These are phyloP conservation scores for Papilio helenus DNA, from an alignment of 1,140 invertebrate species.

Conservation along the genomic window DNA sequence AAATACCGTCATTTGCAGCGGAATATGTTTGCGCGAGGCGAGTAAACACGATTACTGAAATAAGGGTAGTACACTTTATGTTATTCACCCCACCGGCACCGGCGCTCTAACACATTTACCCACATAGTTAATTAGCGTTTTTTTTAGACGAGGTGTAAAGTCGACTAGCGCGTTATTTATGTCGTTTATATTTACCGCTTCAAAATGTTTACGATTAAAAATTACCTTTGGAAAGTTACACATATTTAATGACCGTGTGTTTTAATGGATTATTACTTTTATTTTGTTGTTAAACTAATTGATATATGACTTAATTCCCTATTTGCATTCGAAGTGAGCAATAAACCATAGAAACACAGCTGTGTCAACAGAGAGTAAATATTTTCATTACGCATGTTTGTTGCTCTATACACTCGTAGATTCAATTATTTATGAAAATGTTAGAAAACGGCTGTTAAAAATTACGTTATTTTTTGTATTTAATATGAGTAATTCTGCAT, in stretches of 20 bases:
- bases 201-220: background rate
- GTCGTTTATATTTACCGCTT: background rate
- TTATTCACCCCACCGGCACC: slow-evolving; percentile 57
- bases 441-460: too few relatives aligned
- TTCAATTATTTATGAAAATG: too few relatives aligned
- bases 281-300: background rate
- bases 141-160: slow-evolving; percentile 35
- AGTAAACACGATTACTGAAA: slow-evolving; percentile 77
- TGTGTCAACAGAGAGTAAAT: too few relatives aligned
- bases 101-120: slow-evolving; percentile 45
- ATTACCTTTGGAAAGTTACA: background rate
- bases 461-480: too few relatives aligned
- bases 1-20: slow-evolving; percentile 65
- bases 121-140: slow-evolving; percentile 44
- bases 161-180: slow-evolving; percentile 22
- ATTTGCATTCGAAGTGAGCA: background rate
- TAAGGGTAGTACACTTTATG: slow-evolving; percentile 73
- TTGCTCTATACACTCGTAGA: too few relatives aligned
- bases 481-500: too few relatives aligned
- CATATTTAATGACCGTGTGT: background rate
- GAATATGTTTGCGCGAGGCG: slow-evolving; percentile 68
- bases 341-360: background rate
- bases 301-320: background rate
- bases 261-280: background rate
- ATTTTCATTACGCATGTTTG: too few relatives aligned